These are phyloP conservation scores for Trissoscelio sp. DNA, from an alignment of 2,888 invertebrate genomes.

Conservation along the genomic window DNA sequence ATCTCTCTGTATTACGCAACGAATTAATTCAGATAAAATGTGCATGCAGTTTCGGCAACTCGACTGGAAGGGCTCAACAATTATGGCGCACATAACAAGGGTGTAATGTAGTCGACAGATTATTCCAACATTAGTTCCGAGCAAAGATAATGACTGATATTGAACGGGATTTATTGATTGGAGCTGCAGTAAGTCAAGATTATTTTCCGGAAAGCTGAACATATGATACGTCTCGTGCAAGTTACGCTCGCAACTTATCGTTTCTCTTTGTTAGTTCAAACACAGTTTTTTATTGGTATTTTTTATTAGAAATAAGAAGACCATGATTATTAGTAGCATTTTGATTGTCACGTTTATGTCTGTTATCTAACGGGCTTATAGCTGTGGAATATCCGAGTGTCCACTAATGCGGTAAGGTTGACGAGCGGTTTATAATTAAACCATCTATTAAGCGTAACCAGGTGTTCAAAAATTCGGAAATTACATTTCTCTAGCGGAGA, in stretches of 20 bases:
- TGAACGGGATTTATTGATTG: slow-evolving; percentile 15
- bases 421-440: slow-evolving; percentile 39
- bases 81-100: slow-evolving; percentile 2
- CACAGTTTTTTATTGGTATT: background rate
- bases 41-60: background rate
- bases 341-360: slow-evolving; percentile 30
- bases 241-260: background rate
- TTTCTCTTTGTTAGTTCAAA: background rate
- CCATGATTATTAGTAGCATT: background rate
- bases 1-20: slow-evolving; percentile 1
- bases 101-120: background rate
- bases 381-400: slow-evolving; percentile 22
- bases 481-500: background rate
- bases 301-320: too few relatives aligned
- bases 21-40: slow-evolving; percentile 15
- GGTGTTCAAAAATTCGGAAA: slow-evolving; percentile 25
- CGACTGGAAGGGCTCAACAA: background rate
- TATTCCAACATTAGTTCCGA: slow-evolving; percentile 21
- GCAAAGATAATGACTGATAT: slow-evolving; percentile 30
- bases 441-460: slow-evolving; percentile 10
- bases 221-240: background rate
- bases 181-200: slow-evolving; percentile 4
- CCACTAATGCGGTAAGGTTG: slow-evolving; percentile 25
- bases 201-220: background rate
- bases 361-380: background rate